phyloP scores from a whole-genome alignment of 2,797 vertebrate species.

The Gymnothorax reevesii region DNA sequence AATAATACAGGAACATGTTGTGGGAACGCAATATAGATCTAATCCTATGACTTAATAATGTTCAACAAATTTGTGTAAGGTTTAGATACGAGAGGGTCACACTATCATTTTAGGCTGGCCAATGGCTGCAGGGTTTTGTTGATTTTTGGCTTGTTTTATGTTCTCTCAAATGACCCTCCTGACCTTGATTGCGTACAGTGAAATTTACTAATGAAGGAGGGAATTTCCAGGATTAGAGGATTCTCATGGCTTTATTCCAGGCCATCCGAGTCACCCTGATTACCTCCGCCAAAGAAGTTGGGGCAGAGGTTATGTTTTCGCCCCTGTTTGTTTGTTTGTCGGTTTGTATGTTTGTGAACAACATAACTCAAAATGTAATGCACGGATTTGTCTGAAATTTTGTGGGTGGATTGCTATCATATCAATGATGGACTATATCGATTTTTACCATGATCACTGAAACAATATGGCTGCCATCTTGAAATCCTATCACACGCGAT shows the following conservation, averaged over 20 bases:
- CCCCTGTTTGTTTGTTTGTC: too few species aligned
- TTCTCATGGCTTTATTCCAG: background rate
- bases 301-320: too few species aligned
- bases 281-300: too few species aligned
- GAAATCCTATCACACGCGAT: too few species aligned
- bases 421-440: too few species aligned
- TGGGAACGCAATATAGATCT: background rate
- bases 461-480: too few species aligned
- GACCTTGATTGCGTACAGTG: background rate
- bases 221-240: background rate
- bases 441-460: too few species aligned
- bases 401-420: too few species aligned
- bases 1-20: constrained; percentile 2
- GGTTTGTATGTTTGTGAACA: too few species aligned
- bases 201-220: background rate
- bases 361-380: too few species aligned
- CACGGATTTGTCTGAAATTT: too few species aligned
- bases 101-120: background rate
- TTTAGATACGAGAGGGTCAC: background rate
- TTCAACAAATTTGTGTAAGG: background rate
- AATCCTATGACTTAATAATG: background rate
- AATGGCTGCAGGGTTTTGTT: background rate
- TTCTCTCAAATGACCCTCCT: background rate
- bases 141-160: background rate
- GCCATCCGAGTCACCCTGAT: background rate